Conservation (phyloP, 2,797 vertebrate genomes). For the Epinephelus coioides region DNA sequence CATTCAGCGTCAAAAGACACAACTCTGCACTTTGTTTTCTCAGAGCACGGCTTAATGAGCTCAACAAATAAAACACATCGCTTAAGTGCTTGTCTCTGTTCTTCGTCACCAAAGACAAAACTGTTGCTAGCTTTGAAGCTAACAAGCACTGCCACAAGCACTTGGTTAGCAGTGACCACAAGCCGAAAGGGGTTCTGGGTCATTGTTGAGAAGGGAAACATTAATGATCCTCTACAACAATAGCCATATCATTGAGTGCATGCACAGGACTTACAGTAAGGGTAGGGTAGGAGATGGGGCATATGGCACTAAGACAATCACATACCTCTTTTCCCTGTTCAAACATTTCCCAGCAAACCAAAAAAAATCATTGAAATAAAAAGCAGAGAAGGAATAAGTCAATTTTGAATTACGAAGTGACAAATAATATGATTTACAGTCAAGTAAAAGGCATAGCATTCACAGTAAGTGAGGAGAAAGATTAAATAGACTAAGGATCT, state of each 20-base stretch:
- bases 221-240: slow-evolving; percentile 65
- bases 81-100: slow-evolving; percentile 85
- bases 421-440: slow-evolving; percentile 15
- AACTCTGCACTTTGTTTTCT: slow-evolving; percentile 60
- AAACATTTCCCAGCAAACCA: slow-evolving; percentile 92
- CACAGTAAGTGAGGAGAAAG: slow-evolving; percentile 16
- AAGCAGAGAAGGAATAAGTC: slow-evolving; percentile 92
- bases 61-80: slow-evolving; percentile 60
- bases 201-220: slow-evolving; percentile 51
- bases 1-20: slow-evolving; percentile 2
- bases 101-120: slow-evolving; percentile 74
- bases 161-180: slow-evolving; percentile 70
- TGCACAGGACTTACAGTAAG: slow-evolving; percentile 71
- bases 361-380: slow-evolving; percentile 87
- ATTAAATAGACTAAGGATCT: neutral
- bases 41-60: slow-evolving; percentile 74
- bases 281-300: slow-evolving; percentile 84
- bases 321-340: slow-evolving; percentile 99
- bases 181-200: slow-evolving; percentile 48
- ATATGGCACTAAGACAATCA: slow-evolving; percentile 83
- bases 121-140: slow-evolving; percentile 58
- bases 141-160: slow-evolving; percentile 83
- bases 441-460: slow-evolving; percentile 28
- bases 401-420: slow-evolving; percentile 76
- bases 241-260: slow-evolving; percentile 59